Conservation (phyloP, 2,888 invertebrate genomes). For the Acanthosepion lycidas region DNA sequence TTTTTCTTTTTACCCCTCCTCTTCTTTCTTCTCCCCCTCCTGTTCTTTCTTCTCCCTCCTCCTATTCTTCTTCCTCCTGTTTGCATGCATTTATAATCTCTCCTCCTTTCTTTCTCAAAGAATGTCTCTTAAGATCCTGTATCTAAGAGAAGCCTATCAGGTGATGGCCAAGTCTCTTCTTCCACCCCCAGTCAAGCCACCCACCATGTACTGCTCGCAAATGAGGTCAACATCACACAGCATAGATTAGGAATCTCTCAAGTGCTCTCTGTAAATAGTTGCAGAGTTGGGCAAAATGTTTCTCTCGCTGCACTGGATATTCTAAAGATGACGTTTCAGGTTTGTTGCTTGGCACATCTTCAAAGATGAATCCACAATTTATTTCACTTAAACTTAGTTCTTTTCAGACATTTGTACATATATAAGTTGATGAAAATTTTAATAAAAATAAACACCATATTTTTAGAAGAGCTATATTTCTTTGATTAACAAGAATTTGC, state of each 20-base stretch:
- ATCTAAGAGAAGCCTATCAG: background rate
- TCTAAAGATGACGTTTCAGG: too few relatives aligned
- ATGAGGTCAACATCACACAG: background rate
- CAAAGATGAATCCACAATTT: too few relatives aligned
- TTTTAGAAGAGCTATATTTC: too few relatives aligned
- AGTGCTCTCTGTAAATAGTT: slow-evolving; percentile 18
- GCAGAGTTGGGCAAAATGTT: background rate
- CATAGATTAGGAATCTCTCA: background rate
- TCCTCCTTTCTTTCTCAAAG: background rate
- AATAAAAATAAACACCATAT: too few relatives aligned
- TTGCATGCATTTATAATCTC: background rate
- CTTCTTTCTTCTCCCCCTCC: too few relatives aligned
- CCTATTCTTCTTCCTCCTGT: background rate
- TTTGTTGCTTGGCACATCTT: too few relatives aligned
- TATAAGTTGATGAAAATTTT: too few relatives aligned
- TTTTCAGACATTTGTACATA: too few relatives aligned
- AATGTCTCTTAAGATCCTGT: background rate
- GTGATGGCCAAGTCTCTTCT: background rate
- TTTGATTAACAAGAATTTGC: too few relatives aligned
- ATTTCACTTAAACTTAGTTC: too few relatives aligned
- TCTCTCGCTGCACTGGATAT: background rate
- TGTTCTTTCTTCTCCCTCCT: background rate
- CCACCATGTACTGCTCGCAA: background rate
- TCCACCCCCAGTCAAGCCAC: background rate
- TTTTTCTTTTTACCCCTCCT: too few relatives aligned